Base-by-base conservation (phyloP, 2,888 invertebrate genomes). In the Thymelicus acteon region DNA sequence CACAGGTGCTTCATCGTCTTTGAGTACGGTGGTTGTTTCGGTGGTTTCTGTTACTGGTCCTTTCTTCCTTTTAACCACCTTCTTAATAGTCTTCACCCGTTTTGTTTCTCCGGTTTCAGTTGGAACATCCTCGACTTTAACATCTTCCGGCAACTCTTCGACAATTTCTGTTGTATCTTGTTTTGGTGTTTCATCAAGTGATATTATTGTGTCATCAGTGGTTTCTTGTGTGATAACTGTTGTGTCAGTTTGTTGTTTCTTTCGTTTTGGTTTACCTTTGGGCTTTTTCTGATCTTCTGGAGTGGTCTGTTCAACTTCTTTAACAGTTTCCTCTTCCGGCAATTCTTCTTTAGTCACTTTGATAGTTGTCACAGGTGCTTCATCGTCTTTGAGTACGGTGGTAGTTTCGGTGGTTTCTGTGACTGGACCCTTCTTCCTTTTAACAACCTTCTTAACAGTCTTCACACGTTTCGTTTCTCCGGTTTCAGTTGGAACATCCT, bases 361-460 rank as follows among this genome's bases (percentile, higher is more conserved):
- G 10, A 40, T 10, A 10, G 40, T 60, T 1, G 60, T 60, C 31
- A 79, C 80, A 82, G 40, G 40, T 40, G 40, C 40, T 40, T 40
- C 40, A 8, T 40, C 40, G 10, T 40, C 40, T 40, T 40, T 40
- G 40, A 7, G 7, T 7, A 40, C 40, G 10, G 40, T 40, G 7
- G 40, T 40, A 8, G 40, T 40, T 40, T 40, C 40, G 0, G 40
- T 40, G 10, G 40, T 40, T 40, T 40, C 40, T 40, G 10, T 10
- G 6, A 40, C 6, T 10, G 40, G 40, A 1, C 40, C 40, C 40
- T 40, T 40, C 10, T 40, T 40, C 8, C 40, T 83, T 31, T 69
- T 74, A 60, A 82, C 77, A 15, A 79, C 76, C 1, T 79, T 78
- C 72, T 76, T 78, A 0, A 85, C 76, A 10, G 73, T 76, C 48